Evolutionary conservation across 2,888 invertebrate genomes (phyloP).

Genomic region (Tetramorium bicarinatum): DNA sequence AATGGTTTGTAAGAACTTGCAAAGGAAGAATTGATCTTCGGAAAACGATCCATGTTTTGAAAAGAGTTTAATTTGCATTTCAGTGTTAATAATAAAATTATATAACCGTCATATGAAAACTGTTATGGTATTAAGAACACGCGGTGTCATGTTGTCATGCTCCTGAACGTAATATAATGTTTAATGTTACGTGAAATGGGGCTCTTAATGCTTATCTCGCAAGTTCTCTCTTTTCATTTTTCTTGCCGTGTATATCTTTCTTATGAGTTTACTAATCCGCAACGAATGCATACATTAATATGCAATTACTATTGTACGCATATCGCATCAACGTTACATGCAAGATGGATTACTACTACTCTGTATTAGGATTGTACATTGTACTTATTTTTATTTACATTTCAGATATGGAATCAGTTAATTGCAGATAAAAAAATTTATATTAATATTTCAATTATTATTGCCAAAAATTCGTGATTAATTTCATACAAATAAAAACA

Average conservation of each 20-base stretch:
- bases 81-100: constrained; percentile 12
- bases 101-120: constrained; percentile 1
- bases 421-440: not conserved
- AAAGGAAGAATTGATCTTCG: not conserved
- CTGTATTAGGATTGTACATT: not conserved
- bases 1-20: not conserved
- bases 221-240: constrained; percentile 1
- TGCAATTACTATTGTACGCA: constrained; percentile 19
- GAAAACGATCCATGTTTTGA: not conserved
- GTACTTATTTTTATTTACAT: not conserved
- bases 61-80: not conserved
- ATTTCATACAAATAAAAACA: not conserved
- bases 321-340: not conserved
- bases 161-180: constrained; percentile 3
- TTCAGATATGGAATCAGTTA: not conserved
- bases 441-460: not conserved
- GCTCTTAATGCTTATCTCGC: constrained; percentile 10
- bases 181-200: constrained; percentile 14
- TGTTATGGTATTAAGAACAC: not conserved
- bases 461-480: not conserved
- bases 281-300: constrained; percentile 5
- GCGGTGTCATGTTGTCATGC: not conserved
- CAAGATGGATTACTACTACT: constrained; percentile 2
- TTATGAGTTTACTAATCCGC: constrained; percentile 9
- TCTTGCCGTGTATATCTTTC: not conserved